Conservation (phyloP, 2,797 vertebrate genomes). For the Typhlichthys eigenmanni region DNA sequence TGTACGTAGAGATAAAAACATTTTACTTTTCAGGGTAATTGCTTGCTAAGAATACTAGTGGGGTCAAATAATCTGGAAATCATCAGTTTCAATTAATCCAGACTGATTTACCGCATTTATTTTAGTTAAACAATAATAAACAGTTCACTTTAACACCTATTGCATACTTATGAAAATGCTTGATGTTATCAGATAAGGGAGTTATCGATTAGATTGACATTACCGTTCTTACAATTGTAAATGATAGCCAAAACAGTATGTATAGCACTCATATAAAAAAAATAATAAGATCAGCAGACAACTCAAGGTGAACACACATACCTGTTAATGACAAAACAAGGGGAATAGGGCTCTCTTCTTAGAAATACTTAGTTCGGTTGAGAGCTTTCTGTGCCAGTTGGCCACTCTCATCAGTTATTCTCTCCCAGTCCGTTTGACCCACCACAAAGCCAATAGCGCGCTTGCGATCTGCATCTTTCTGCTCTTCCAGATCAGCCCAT, state of each 20-base stretch:
- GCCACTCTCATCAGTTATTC: conserved; percentile 98
- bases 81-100: no score
- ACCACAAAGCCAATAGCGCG: conserved; percentile 98
- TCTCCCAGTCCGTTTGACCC: conserved; percentile 99
- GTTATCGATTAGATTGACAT: background rate
- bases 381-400: conserved; percentile 95
- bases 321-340: conserved; percentile 38
- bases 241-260: background rate
- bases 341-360: conserved; percentile 68
- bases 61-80: background rate
- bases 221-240: conserved; percentile 2
- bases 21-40: background rate
- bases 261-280: conserved; percentile 1
- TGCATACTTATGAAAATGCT: no score
- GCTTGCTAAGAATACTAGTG: background rate
- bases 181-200: no score
- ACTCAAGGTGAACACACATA: conserved; percentile 25
- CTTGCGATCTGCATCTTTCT: conserved; percentile 97
- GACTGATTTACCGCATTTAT: no score
- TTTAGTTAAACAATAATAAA: no score
- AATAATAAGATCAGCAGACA: background rate
- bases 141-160: no score
- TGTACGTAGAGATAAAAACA: background rate
- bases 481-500: conserved; percentile 98
- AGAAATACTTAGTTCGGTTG: conserved; percentile 99